phyloP scores from a whole-genome alignment of 92 coral and sea anemone genomes.

The Palythoa grandis region DNA sequence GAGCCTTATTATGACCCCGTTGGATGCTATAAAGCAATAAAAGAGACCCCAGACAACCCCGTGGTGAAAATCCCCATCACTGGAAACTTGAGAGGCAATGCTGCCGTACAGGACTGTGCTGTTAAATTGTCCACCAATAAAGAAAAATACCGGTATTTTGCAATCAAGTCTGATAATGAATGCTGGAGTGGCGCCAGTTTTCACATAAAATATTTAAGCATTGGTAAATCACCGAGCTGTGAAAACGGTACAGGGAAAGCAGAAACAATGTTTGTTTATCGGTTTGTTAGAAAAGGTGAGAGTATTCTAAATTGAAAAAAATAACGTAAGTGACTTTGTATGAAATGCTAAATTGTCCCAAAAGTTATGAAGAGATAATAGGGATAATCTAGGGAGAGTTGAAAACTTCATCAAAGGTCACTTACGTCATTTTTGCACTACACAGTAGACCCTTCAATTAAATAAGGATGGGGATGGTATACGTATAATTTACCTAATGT shows the following conservation, averaged over 20 bases:
- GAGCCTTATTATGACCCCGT: background rate
- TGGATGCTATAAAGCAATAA: constrained; percentile 16
- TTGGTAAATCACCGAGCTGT: background rate
- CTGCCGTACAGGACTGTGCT: background rate
- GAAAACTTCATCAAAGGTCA: no score
- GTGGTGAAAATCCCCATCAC: background rate
- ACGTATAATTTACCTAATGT: no score
- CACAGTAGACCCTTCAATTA: no score
- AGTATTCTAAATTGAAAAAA: no score
- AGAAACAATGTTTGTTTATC: constrained; percentile 12
- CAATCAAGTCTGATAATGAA: constrained; percentile 10
- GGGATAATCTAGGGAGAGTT: no score
- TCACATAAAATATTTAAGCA: background rate
- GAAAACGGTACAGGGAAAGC: background rate
- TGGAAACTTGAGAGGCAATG: background rate
- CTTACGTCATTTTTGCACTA: no score
- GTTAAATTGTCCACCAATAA: background rate
- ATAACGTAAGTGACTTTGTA: no score
- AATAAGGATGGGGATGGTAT: no score
- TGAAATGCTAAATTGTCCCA: no score
- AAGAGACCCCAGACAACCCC: background rate
- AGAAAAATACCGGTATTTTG: background rate
- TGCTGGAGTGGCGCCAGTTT: constrained; percentile 18
- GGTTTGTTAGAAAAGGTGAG: constrained; percentile 19
- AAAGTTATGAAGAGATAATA: no score